Conservation (phyloP, 2,888 invertebrate genomes). For the Anodontia alba region DNA sequence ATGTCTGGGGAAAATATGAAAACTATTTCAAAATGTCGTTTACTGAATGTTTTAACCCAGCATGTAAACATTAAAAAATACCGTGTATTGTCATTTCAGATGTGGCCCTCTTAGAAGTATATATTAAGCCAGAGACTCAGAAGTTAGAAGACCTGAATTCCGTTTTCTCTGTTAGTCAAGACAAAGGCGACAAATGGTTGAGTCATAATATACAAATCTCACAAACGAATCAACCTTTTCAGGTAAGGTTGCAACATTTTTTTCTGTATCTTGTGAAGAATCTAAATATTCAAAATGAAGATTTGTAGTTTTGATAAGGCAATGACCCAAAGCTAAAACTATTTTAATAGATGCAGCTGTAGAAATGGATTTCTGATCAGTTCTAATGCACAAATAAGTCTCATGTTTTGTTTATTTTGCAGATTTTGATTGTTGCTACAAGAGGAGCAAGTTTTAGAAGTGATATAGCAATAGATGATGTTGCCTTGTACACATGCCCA, state of each 20-base stretch:
- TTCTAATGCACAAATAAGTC: no score
- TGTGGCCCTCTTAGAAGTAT: constrained; percentile 34
- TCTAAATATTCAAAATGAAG: no score
- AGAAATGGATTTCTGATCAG: no score
- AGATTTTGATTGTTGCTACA: constrained; percentile 44
- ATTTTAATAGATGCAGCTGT: no score
- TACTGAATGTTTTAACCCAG: no score
- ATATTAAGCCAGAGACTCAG: constrained; percentile 33
- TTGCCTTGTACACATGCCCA: constrained; percentile 31
- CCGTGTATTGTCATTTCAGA: constrained; percentile 19
- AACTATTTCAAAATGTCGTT: no score
- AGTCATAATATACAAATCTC: constrained; percentile 4
- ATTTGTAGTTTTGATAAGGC: no score
- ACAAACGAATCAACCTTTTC: constrained; percentile 34
- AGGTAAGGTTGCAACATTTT: constrained; percentile 23
- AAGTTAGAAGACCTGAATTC: neutral
- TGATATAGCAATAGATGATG: constrained; percentile 54
- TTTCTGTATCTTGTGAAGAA: no score
- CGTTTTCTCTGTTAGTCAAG: constrained; percentile 20
- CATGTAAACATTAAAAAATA: no score
- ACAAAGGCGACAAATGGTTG: constrained; percentile 34
- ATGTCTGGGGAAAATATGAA: no score
- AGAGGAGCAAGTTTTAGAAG: constrained; percentile 44
- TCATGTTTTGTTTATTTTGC: neutral
- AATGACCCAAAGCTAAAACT: no score